Evolutionary conservation across 2,113 vertebrate species (phyloP).

Genomic region (Plestiodon gilberti): DNA sequence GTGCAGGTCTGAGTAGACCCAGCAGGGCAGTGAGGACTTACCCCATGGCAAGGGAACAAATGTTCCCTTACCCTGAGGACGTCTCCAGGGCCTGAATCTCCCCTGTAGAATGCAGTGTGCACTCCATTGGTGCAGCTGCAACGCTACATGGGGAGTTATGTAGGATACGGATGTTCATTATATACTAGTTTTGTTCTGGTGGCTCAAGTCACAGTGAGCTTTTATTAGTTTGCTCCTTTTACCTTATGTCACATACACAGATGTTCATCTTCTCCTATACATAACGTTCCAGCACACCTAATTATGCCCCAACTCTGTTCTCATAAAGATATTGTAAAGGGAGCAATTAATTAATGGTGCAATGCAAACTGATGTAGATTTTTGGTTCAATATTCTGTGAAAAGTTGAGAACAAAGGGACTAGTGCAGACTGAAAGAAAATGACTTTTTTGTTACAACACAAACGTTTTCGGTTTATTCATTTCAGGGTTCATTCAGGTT

Average conservation of each 20-base stretch:
- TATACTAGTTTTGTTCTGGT: background rate
- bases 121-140: too few species aligned
- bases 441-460: background rate
- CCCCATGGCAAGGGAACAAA: too few species aligned
- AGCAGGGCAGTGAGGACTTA: too few species aligned
- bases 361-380: background rate
- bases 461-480: too few species aligned
- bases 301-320: conserved; percentile 21
- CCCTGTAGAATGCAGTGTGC: too few species aligned
- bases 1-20: too few species aligned
- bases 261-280: conserved; percentile 29
- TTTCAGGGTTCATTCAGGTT: background rate
- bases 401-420: background rate
- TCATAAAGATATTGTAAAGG: background rate
- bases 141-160: too few species aligned
- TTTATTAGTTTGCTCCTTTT: conserved; percentile 16
- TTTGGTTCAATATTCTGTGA: conserved; percentile 13
- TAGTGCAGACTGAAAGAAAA: background rate
- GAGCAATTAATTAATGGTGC: conserved; percentile 40
- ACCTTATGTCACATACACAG: conserved; percentile 20
- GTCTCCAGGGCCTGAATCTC: too few species aligned
- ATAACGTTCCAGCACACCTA: background rate
- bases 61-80: too few species aligned
- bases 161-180: background rate
- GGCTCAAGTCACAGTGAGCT: background rate